Conservation (phyloP, 2,797 vertebrate genomes). For the Micropoecilia bifurca region DNA sequence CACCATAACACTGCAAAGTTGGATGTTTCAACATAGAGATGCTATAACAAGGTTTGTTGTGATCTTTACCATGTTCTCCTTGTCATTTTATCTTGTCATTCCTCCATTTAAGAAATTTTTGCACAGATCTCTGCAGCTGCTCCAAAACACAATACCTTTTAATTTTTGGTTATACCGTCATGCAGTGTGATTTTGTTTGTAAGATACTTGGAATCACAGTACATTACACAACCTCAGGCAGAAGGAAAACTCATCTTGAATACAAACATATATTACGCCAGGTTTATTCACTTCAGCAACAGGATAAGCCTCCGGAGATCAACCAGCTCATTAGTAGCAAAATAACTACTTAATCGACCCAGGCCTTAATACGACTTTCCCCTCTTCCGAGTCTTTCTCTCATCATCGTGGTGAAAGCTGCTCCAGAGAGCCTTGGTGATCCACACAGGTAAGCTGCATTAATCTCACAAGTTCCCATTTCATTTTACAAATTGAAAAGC, state of each 20-base stretch:
- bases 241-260: slow-evolving; percentile 44
- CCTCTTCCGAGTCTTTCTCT: slow-evolving; percentile 30
- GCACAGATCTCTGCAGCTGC: background rate
- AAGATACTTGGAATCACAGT: slow-evolving; percentile 3
- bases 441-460: slow-evolving; percentile 41
- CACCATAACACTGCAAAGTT: too few species aligned
- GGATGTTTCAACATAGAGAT: too few species aligned
- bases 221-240: slow-evolving; percentile 18
- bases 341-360: slow-evolving; percentile 16
- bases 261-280: slow-evolving; percentile 41
- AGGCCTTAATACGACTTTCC: slow-evolving; percentile 23
- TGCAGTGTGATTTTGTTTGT: background rate
- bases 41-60: too few species aligned
- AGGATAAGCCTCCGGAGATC: slow-evolving; percentile 48
- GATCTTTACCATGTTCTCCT: background rate
- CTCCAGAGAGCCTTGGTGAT: slow-evolving; percentile 26
- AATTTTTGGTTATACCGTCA: background rate
- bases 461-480: slow-evolving; percentile 49
- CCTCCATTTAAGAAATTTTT: background rate
- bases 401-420: slow-evolving; percentile 12
- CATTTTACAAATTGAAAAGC: slow-evolving; percentile 51
- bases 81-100: too few species aligned
- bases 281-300: slow-evolving; percentile 51
- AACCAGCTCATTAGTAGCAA: slow-evolving; percentile 60
- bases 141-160: background rate